These are phyloP conservation scores for Cryptus armator DNA, from an alignment of 2,888 invertebrate species.

Conservation along the genomic window DNA sequence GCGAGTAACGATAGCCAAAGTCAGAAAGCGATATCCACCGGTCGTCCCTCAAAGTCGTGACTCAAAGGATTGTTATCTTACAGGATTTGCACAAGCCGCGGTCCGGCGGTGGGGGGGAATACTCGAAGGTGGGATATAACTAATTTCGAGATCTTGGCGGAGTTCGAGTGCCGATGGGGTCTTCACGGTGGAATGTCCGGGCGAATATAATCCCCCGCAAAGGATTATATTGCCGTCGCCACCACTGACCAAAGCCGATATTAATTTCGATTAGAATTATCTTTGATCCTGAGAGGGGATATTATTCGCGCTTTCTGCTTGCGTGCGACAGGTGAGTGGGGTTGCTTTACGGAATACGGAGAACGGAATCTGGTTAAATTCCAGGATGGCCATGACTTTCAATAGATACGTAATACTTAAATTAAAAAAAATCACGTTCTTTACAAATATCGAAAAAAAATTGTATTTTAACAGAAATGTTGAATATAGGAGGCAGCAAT, in stretches of 20 bases:
- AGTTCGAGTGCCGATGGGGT: slow-evolving; percentile 69
- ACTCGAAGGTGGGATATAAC: slow-evolving; percentile 68
- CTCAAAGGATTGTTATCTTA: slow-evolving; percentile 82
- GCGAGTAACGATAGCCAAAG: slow-evolving; percentile 71
- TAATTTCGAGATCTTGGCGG: slow-evolving; percentile 73
- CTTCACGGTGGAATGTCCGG: slow-evolving; percentile 61
- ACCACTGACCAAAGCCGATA: slow-evolving; percentile 68
- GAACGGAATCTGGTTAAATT: neutral
- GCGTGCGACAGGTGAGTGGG: slow-evolving; percentile 34
- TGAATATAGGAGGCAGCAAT: no score
- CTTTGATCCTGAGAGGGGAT: slow-evolving; percentile 65
- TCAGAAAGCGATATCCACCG: slow-evolving; percentile 58
- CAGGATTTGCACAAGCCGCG: slow-evolving; percentile 59
- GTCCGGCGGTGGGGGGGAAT: slow-evolving; percentile 45
- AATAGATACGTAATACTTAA: no score
- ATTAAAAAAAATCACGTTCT: no score
- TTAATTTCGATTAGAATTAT: slow-evolving; percentile 70
- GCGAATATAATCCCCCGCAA: slow-evolving; percentile 53
- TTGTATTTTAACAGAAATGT: no score
- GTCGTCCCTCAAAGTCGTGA: slow-evolving; percentile 51
- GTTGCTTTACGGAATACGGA: slow-evolving; percentile 1
- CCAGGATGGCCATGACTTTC: neutral
- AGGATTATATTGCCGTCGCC: slow-evolving; percentile 55
- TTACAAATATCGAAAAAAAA: no score
- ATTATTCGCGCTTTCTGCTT: slow-evolving; percentile 34